phyloP scores from a whole-genome alignment of 2,888 invertebrate genomes.

The Calephelis perditalis region DNA sequence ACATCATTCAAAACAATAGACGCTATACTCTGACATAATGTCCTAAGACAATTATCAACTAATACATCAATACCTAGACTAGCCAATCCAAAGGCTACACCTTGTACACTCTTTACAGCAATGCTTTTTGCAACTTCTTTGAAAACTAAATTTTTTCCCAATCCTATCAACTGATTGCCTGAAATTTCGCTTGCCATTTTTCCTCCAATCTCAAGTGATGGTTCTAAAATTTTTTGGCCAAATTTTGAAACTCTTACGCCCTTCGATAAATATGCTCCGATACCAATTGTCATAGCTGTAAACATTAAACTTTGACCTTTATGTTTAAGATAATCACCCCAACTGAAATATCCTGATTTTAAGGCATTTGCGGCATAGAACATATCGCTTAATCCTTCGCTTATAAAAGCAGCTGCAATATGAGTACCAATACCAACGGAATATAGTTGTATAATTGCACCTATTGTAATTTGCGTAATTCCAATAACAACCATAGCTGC shows the following conservation, averaged over 20 bases:
- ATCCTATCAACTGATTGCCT: slow-evolving; percentile 13
- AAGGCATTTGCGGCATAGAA: slow-evolving; percentile 14
- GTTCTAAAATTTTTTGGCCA: slow-evolving; percentile 16
- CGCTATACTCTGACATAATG: slow-evolving; percentile 11
- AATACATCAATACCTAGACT: slow-evolving; percentile 13
- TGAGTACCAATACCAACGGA: slow-evolving; percentile 16
- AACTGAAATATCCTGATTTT: slow-evolving; percentile 16
- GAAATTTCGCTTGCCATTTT: slow-evolving; percentile 4
- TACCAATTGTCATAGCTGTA: slow-evolving; percentile 13
- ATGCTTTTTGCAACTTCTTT: slow-evolving; percentile 9
- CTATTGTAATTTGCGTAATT: slow-evolving; percentile 15
- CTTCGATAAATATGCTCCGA: slow-evolving; percentile 9
- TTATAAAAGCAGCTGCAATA: slow-evolving; percentile 13
- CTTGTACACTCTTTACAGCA: not conserved
- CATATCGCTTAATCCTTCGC: slow-evolving; percentile 17
- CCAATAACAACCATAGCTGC: slow-evolving; percentile 10
- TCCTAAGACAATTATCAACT: slow-evolving; percentile 11
- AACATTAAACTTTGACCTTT: slow-evolving; percentile 17
- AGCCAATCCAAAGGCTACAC: not conserved
- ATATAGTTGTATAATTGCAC: slow-evolving; percentile 8
- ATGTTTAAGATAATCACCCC: slow-evolving; percentile 15
- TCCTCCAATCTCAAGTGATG: not conserved
- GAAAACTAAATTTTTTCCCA: not conserved
- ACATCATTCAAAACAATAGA: slow-evolving; percentile 7
- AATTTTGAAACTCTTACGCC: slow-evolving; percentile 14